Evolutionary conservation across 2,113 vertebrate genomes (phyloP), one percentile per base, ranked within the genome.

Genomic region (Callocephalon fimbriatum): DNA sequence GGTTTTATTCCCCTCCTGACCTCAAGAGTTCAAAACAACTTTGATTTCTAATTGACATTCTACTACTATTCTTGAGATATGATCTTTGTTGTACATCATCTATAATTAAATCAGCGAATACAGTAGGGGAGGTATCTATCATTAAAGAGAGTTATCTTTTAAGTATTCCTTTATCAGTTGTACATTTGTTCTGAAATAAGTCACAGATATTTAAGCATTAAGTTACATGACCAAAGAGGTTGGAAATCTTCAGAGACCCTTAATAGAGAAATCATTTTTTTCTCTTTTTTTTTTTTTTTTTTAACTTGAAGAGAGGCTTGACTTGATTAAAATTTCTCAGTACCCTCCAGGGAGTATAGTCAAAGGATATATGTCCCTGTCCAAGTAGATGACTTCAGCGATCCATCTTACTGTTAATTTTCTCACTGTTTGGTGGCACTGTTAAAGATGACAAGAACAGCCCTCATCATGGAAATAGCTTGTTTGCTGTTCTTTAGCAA

Each of bases 51-150:
- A 89, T 65, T 92, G 27, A 37, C 44, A 53, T 83, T 71, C 26
- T 31, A 19, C 42, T 71, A 47, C 32, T 82, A 13, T 35, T 92
- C 20, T 83, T 86, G 87, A 70, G 15, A 53, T 91, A 27, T 16
- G n/a, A 63, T 62, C 20, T 73, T 91, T 89, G 20, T 65, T 75
- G 18, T 59, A 44, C 29, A 48, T 44, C 20, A 81, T 81, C 38
- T 93, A 45, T 79, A 88, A 95, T 87, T 96, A 93, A 92, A 72
- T 94, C 58, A 88, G 21, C 14, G 62, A 47, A 56, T 72, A 83
- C 27, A 80, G 71, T 76, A 83, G n/a, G 25, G 80, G 16, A 63
- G 22, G n/a, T 71, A 62, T 77, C 63, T 92, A 44, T 29, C 70
- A 85, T 76, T 91, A 85, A 80, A 82, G 9, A 25, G 47, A 87